Conservation (phyloP, 53 echinoderm and acorn worm species). For the Patiria pectinifera region DNA sequence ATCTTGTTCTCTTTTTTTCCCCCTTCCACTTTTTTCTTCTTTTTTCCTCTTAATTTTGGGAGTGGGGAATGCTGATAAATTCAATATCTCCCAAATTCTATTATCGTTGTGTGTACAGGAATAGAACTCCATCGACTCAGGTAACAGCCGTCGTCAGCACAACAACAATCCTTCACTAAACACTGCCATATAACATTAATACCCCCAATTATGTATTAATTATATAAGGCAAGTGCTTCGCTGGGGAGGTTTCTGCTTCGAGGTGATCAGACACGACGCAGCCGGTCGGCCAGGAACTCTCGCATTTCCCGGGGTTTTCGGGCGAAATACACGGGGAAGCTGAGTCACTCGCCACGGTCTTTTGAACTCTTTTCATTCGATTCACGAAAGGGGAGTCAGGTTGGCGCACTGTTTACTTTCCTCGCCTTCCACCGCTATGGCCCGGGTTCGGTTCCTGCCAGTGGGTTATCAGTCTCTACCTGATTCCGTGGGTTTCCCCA, state of each 20-base stretch:
- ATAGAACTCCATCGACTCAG: not conserved
- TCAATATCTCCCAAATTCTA: too few relatives aligned
- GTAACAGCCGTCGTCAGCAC: constrained; percentile 29
- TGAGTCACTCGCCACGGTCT: constrained; percentile 47
- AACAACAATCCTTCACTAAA: constrained; percentile 13
- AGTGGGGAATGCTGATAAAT: too few relatives aligned
- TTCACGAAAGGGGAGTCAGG: too few relatives aligned
- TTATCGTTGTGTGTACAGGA: not conserved
- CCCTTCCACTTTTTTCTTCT: too few relatives aligned
- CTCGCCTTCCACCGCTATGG: too few relatives aligned
- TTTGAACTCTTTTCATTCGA: not conserved
- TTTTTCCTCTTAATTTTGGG: too few relatives aligned
- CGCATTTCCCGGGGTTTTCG: constrained; percentile 41
- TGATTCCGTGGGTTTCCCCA: too few relatives aligned
- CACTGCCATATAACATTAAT: constrained; percentile 48
- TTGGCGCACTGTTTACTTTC: too few relatives aligned
- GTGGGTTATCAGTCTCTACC: too few relatives aligned
- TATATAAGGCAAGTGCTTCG: constrained; percentile 40
- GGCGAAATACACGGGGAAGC: constrained; percentile 28
- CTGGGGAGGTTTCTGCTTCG: constrained; percentile 11
- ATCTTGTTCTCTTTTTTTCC: too few relatives aligned
- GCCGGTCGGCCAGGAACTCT: constrained; percentile 51
- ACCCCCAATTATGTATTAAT: constrained; percentile 55
- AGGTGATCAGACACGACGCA: constrained; percentile 18
- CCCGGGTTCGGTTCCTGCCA: too few relatives aligned